These are phyloP conservation scores for Xanthorhoe designata DNA, from an alignment of 2,888 invertebrate species.

Conservation along the genomic window DNA sequence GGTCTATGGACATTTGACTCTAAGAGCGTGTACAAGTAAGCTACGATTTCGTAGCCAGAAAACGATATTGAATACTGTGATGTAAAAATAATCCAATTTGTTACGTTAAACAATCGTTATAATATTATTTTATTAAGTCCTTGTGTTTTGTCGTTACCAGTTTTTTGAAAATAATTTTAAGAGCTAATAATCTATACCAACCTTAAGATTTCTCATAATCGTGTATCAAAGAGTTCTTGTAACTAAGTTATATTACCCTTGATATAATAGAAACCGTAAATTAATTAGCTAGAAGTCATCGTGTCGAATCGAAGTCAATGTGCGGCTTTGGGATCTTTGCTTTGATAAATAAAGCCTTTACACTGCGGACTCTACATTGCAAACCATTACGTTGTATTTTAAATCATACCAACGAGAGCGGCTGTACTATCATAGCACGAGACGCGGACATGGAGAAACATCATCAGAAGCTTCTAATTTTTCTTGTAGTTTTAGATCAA, in stretches of 20 bases:
- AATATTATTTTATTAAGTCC: neutral
- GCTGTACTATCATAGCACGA: neutral
- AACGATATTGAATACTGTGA: constrained; percentile 33
- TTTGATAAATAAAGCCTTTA: too few species aligned
- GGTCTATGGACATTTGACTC: neutral
- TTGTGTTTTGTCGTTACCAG: too few species aligned
- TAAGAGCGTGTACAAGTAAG: neutral
- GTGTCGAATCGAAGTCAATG: too few species aligned
- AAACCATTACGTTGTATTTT: neutral
- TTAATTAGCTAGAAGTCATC: too few species aligned
- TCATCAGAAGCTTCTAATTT: neutral
- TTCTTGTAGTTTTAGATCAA: neutral
- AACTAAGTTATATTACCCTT: too few species aligned
- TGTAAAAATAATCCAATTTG: constrained; percentile 22
- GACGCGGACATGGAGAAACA: neutral
- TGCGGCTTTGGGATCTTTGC: too few species aligned
- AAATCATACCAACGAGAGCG: neutral
- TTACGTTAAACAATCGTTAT: constrained; percentile 35
- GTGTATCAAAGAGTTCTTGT: too few species aligned
- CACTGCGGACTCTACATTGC: too few species aligned
- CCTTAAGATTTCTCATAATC: too few species aligned
- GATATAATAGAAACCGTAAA: too few species aligned
- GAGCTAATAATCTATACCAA: too few species aligned
- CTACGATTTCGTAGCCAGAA: constrained; percentile 17
- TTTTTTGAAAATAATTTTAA: too few species aligned